Base-by-base conservation (phyloP, 2,797 vertebrate species). In the Sebastes hopkinsi region DNA sequence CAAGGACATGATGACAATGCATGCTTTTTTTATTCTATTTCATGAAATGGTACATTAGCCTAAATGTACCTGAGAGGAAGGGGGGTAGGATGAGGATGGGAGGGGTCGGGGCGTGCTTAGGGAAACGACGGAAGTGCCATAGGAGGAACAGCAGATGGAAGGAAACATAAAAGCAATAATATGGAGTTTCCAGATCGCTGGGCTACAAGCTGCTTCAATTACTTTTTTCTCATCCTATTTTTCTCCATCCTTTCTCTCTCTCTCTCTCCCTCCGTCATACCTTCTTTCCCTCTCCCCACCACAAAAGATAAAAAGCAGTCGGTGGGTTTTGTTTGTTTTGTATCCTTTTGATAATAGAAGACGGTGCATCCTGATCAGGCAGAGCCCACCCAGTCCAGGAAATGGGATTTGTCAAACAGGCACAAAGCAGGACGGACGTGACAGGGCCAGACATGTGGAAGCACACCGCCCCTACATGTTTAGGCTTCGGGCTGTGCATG, bases 151-250 rank as follows among this genome's bases (percentile, higher is more conserved):
- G 66, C 90, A 93, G 88, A 93, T 87, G 92, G 86, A 85, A 69
- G 42, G 42, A 84, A 90, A 90, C 76, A 84, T 89, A 86, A 94
- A 94, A 93, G 89, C 82, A 91, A 91, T 92, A 93, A 89, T 87
- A 88, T 46, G 88, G n/a, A 46, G 86, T 94, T 93, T 95, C 92
- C 87, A 92, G 85, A 89, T 93, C 84, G 69, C 87, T 92, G 88
- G 83, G 85, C 92, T 86, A 93, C 90, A 93, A 84, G 86, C 80
- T 27, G 77, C 81, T 89, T 90, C 89, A 93, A 92, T 94, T 91
- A 84, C 82, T 79, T 90, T 89, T 38, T 38, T 42, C 65, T 75
- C 80, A 67, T 84, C 67, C 64, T 71, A 65, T 81, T 80, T 80
- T 79, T 56, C 68, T 77, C 16, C 22, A 10, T 59, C 29, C 20